Evolutionary conservation across 1,140 invertebrate genomes (phyloP), one percentile per base, ranked within the genome.

Genomic region (Drosophila lacteicornis): DNA sequence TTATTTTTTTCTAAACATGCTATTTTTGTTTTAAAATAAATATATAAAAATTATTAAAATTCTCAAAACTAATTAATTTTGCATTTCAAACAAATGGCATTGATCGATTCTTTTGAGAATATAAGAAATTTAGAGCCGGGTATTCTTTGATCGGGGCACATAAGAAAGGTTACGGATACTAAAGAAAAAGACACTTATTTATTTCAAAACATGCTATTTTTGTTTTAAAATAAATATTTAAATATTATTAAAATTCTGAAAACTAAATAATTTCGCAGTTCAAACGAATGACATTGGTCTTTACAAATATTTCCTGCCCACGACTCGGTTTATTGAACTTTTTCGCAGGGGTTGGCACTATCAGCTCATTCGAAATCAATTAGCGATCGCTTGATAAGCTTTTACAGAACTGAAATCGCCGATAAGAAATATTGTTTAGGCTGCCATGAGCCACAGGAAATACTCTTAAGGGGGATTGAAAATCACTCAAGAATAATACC

Each of bases 321-420:
- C 7, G 13, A 12, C 22, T 47, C 22, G 42, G 53, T 71, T 71
- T 50, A 15, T 50, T 59, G 30, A 71, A 42, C 66, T 49, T 61
- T 73, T 30, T 56, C 17, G 42, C 53, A 56, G 36, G 6, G 36
- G 43, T 49, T 22, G 22, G 3, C 22, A 22, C 36, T 71, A 71
- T 73, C 68, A 73, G 42, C 38, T 75, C 61, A 51, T 80, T 80
- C 40, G 57, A 83, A 83, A 67, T 84, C 81, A 83, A 83, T 83
- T 83, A 66, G 36, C 25, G 43, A 73, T 59, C 17, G 19, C 7
- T 43, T 38, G 67, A 73, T 71, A 73, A 58, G 53, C 27, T 1
- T 22, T 71, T 59, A 50, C 67, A 43, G 7, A 53, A 43, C 30
- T 9, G 9, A 42, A 59, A 70, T 42, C 15, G 8, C 9, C 22